Percentiles rank a stretch among this genome's conserved stretches.
These are phyloP conservation scores for Schrankia costaestrigalis DNA, from an alignment of 2,888 invertebrate species.

Conservation along the genomic window DNA sequence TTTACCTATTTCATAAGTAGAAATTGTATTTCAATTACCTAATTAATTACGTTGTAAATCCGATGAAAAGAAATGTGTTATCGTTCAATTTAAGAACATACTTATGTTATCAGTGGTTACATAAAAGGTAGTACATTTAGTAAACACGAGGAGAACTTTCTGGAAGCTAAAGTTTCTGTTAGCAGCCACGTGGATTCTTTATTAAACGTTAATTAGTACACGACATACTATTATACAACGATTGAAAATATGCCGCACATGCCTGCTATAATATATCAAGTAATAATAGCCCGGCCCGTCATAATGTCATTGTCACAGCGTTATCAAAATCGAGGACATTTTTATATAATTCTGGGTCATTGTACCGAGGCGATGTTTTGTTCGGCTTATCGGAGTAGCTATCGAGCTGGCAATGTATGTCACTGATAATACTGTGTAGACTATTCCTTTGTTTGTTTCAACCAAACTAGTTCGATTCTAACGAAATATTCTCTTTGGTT, in stretches of 20 bases:
- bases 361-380: conserved; percentile 76
- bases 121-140: conserved; percentile 7
- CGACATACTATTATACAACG: conserved; percentile 6
- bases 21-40: too few species aligned
- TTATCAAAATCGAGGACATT: conserved; percentile 73
- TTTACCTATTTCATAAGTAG: too few species aligned
- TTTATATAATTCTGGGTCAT: conserved; percentile 80
- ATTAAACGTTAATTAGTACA: conserved; percentile 8
- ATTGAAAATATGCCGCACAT: conserved; percentile 10
- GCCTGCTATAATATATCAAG: conserved; percentile 19
- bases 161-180: conserved; percentile 10
- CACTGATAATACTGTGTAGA: conserved; percentile 59
- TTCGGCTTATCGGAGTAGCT: conserved; percentile 68
- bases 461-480: conserved; percentile 44
- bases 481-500: conserved; percentile 6
- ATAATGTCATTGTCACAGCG: conserved; percentile 73
- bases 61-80: conserved; percentile 3
- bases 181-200: conserved; percentile 5
- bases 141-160: conserved; percentile 8
- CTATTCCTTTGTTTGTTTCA: conserved; percentile 53
- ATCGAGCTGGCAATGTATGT: conserved; percentile 71
- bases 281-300: conserved; percentile 46
- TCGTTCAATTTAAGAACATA: conserved; percentile 15
- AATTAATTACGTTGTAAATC: too few species aligned
- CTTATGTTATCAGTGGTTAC: conserved; percentile 11